Percentiles rank a stretch among this genome's conserved stretches.
These are phyloP conservation scores for Xestia c-nigrum DNA, from an alignment of 2,888 invertebrate genomes.

Conservation along the genomic window DNA sequence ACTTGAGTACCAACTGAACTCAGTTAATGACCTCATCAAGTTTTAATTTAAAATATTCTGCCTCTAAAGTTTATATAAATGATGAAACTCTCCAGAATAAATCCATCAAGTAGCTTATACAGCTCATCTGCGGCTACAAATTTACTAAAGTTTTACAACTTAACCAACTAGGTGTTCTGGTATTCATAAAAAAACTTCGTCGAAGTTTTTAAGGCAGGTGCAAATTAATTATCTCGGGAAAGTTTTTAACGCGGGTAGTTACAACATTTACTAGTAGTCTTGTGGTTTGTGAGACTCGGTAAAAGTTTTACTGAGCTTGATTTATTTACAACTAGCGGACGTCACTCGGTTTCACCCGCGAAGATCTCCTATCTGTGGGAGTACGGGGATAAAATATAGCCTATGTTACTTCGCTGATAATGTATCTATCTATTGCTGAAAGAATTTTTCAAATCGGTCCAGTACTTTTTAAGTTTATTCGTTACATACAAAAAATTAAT, in stretches of 20 bases:
- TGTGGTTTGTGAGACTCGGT: slow-evolving; percentile 11
- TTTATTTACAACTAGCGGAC: too few species aligned
- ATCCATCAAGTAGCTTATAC: slow-evolving; percentile 5
- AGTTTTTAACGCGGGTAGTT: slow-evolving; percentile 35
- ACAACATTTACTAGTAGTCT: slow-evolving; percentile 13
- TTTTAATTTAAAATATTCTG: neutral
- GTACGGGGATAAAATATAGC: too few species aligned
- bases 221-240: slow-evolving; percentile 38
- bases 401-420: too few species aligned
- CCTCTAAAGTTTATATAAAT: neutral
- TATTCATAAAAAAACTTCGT: slow-evolving; percentile 46
- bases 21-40: neutral
- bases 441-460: too few species aligned
- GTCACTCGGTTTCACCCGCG: too few species aligned
- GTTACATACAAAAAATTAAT: too few species aligned
- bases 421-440: too few species aligned
- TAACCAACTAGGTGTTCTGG: slow-evolving; percentile 12
- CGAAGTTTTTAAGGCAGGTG: slow-evolving; percentile 8
- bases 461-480: too few species aligned
- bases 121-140: slow-evolving; percentile 15
- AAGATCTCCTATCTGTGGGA: too few species aligned
- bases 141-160: slow-evolving; percentile 24
- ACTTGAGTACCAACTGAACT: neutral
- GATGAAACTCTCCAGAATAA: neutral
- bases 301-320: slow-evolving; percentile 9